phyloP scores from a whole-genome alignment of 2,797 vertebrate species.

The Phoxinus dragarum region DNA sequence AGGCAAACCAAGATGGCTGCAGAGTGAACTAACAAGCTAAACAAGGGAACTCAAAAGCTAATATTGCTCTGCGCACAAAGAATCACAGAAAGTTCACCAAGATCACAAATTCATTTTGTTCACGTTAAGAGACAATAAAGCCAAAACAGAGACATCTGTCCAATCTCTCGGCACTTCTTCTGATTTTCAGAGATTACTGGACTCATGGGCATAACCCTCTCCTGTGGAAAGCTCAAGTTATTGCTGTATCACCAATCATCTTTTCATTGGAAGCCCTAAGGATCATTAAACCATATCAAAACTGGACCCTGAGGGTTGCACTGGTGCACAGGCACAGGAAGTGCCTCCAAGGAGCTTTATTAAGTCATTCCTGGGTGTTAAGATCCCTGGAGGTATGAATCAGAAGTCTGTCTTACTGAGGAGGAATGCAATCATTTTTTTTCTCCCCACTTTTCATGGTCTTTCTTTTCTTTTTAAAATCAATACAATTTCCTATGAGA shows the following conservation, averaged over 20 bases:
- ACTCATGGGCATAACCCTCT: not conserved
- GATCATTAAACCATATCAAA: constrained; percentile 40
- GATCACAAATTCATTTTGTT: constrained; percentile 16
- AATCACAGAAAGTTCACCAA: not conserved
- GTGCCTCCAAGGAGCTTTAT: constrained; percentile 21
- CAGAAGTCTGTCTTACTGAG: constrained; percentile 37
- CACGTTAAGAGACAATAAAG: constrained; percentile 5
- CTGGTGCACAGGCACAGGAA: constrained; percentile 29
- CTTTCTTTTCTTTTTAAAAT: constrained; percentile 37
- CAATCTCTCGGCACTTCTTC: not conserved
- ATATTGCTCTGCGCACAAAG: not conserved
- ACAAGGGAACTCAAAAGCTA: not conserved
- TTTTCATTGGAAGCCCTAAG: constrained; percentile 26
- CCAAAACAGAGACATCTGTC: not conserved
- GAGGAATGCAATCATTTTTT: constrained; percentile 36
- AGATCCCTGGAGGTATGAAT: constrained; percentile 7
- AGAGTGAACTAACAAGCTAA: not conserved
- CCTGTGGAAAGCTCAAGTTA: constrained; percentile 6
- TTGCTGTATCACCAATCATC: constrained; percentile 6
- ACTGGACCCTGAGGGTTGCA: constrained; percentile 35
- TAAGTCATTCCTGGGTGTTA: constrained; percentile 25
- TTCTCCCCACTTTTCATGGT: not conserved
- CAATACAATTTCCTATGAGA: constrained; percentile 15
- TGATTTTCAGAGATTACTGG: not conserved
- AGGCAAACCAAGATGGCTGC: not conserved